These are phyloP conservation scores for Agriopis leucophaearia DNA, from an alignment of 2,888 invertebrate genomes.

Conservation along the genomic window DNA sequence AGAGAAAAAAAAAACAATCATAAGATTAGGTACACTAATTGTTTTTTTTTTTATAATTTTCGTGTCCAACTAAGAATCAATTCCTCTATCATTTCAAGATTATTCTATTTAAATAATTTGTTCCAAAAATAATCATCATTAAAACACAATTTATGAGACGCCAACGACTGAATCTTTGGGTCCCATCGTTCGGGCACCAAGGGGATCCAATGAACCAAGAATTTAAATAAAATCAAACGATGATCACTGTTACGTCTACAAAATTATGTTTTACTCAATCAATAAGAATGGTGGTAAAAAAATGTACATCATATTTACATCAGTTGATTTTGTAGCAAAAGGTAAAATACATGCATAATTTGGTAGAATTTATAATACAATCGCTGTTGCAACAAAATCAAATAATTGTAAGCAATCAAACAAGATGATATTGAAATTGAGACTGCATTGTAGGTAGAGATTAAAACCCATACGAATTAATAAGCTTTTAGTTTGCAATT, in stretches of 20 bases:
- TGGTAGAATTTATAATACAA: constrained; percentile 32
- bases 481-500: too few species aligned
- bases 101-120: not conserved
- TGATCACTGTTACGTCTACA: constrained; percentile 45
- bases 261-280: constrained; percentile 52
- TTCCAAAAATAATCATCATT: constrained; percentile 29
- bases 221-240: constrained; percentile 19
- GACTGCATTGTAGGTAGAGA: too few species aligned
- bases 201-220: constrained; percentile 52
- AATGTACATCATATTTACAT: constrained; percentile 52
- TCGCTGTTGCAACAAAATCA: constrained; percentile 70
- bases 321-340: constrained; percentile 64
- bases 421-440: not conserved
- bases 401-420: constrained; percentile 52
- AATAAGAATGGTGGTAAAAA: constrained; percentile 35
- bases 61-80: not conserved
- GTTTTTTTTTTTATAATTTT: too few species aligned
- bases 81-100: not conserved
- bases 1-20: constrained; percentile 3
- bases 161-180: constrained; percentile 45
- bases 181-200: constrained; percentile 72
- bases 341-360: constrained; percentile 60
- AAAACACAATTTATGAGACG: constrained; percentile 49
- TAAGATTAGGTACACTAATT: not conserved
- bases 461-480: too few species aligned